Percentiles rank a stretch among this genome's conserved stretches.
Conservation (phyloP, 2,888 invertebrate genomes). For the Lepetodrilus schrolli region DNA sequence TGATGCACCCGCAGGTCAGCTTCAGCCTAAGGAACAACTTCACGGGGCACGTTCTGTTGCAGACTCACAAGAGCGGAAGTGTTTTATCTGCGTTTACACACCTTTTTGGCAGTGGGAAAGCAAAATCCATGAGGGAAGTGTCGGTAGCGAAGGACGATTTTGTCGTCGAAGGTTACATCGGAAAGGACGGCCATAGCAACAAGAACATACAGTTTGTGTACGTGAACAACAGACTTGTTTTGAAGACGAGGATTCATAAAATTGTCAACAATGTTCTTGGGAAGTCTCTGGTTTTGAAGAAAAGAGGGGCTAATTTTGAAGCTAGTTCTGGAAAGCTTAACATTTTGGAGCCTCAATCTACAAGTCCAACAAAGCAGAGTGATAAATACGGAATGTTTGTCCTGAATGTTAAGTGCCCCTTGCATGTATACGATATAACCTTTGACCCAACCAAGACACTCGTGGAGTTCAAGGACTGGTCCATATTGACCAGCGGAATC, state of each 20-base stretch:
- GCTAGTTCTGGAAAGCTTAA: neutral
- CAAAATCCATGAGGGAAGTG: conserved; percentile 74
- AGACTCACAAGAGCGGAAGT: conserved; percentile 79
- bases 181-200: conserved; percentile 76
- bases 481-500: conserved; percentile 74
- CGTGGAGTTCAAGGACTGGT: conserved; percentile 79
- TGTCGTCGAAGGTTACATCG: conserved; percentile 79
- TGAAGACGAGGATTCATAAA: conserved; percentile 78
- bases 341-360: conserved; percentile 22
- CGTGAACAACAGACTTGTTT: conserved; percentile 80
- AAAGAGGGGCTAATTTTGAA: conserved; percentile 31
- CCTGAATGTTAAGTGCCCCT: conserved; percentile 79
- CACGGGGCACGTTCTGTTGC: conserved; percentile 79
- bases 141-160: conserved; percentile 76
- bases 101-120: conserved; percentile 76
- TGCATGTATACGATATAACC: conserved; percentile 77
- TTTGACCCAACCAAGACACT: conserved; percentile 77
- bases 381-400: conserved; percentile 77
- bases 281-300: conserved; percentile 58
- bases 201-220: conserved; percentile 81
- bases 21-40: conserved; percentile 83
- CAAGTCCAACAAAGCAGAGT: conserved; percentile 61
- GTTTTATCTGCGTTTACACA: conserved; percentile 78
- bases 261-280: conserved; percentile 74
- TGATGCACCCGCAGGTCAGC: conserved; percentile 81